phyloP scores from a whole-genome alignment of 2,888 invertebrate species.

The Eucera pruinosa region DNA sequence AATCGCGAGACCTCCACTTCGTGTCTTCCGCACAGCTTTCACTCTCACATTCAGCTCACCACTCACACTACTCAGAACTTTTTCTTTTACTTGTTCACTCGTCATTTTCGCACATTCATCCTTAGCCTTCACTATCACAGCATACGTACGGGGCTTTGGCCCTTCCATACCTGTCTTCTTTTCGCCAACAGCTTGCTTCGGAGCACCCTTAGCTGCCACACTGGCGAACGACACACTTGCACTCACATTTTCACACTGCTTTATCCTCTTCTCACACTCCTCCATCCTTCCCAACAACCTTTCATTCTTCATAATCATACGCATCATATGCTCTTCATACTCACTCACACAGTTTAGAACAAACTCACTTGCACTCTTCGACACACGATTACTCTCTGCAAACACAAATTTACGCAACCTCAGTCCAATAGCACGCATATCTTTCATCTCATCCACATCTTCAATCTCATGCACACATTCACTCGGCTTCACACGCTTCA shows the following conservation, averaged over 20 bases:
- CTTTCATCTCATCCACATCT: no score
- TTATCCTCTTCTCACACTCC: background rate
- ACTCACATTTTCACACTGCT: background rate
- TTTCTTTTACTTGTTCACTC: conserved; percentile 13
- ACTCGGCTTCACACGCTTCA: no score
- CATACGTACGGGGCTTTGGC: background rate
- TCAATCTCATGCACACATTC: no score
- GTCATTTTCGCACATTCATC: background rate
- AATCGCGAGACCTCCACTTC: conserved; percentile 2
- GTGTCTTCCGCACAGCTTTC: background rate
- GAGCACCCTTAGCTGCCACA: background rate
- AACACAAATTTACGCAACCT: no score
- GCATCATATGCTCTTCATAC: no score
- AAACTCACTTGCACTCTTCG: no score
- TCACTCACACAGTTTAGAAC: no score
- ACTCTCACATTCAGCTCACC: background rate
- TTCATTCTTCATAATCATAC: no score
- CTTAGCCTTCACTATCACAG: background rate
- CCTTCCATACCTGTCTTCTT: no score
- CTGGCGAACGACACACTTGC: background rate
- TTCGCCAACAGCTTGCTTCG: no score
- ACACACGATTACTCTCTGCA: no score
- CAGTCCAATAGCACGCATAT: no score
- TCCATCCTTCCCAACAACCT: background rate
- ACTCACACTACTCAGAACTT: conserved; percentile 7